A percentile compares a stretch with the other conserved stretches of the same genome.
phyloP scores from a whole-genome alignment of 2,888 invertebrate species.

The Mellilla xanthometata region DNA sequence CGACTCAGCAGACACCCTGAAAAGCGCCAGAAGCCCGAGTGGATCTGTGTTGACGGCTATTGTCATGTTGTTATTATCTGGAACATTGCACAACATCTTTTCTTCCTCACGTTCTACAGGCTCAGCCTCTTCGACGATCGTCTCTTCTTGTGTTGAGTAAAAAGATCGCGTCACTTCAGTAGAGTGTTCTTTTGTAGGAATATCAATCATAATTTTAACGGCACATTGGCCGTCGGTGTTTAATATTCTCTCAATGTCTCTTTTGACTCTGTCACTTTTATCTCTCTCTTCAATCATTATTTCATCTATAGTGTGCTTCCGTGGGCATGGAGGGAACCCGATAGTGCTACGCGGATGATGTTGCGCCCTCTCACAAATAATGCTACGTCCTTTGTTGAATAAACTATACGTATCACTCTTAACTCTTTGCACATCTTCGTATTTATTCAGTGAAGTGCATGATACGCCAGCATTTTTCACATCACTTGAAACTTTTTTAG shows the following conservation, averaged over 20 bases:
- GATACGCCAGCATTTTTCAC: constrained; percentile 2
- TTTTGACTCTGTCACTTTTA: constrained; percentile 50
- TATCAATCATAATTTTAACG: constrained; percentile 47
- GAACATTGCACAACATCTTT: background rate
- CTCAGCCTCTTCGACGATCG: constrained; percentile 31
- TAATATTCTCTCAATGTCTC: constrained; percentile 46
- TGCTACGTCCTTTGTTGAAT: background rate
- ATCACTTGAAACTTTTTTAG: constrained; percentile 18
- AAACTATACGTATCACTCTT: constrained; percentile 15
- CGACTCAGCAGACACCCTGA: constrained; percentile 57
- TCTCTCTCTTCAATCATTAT: constrained; percentile 46
- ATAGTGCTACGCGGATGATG: constrained; percentile 30
- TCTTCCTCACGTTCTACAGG: background rate
- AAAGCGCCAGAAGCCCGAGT: constrained; percentile 51
- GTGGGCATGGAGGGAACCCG: constrained; percentile 12
- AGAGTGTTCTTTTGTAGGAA: constrained; percentile 56
- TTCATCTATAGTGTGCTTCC: constrained; percentile 31
- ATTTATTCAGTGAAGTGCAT: background rate
- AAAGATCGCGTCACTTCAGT: constrained; percentile 55
- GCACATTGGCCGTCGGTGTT: constrained; percentile 36
- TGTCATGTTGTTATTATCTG: constrained; percentile 36
- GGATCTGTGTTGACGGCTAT: constrained; percentile 73
- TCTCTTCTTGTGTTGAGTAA: constrained; percentile 29
- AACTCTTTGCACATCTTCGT: background rate
- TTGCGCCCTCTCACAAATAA: constrained; percentile 26